Evolutionary conservation across 2,113 vertebrate genomes (phyloP).

Genomic region (Pluvialis apricaria): DNA sequence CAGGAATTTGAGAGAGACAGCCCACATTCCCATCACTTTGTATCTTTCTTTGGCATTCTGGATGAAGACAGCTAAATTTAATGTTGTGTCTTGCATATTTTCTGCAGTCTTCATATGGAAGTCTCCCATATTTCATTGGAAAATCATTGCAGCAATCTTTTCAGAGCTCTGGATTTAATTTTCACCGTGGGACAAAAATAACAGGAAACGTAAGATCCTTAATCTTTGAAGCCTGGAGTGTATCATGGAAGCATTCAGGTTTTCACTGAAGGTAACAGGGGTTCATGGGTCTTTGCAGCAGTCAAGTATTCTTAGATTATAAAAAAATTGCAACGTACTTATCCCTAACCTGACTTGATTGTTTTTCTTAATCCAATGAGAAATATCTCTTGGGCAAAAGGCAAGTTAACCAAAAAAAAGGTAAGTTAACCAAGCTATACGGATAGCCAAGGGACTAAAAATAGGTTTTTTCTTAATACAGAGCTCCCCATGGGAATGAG

Average conservation of each 20-base stretch:
- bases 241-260: neutral
- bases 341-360: neutral
- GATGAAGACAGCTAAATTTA: neutral
- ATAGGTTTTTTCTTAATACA: neutral
- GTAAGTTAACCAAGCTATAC: neutral
- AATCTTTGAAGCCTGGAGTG: neutral
- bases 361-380: neutral
- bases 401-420: neutral
- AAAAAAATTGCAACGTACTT: neutral
- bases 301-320: neutral
- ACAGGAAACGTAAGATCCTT: neutral
- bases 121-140: neutral
- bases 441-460: neutral
- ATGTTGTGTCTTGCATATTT: neutral
- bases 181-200: neutral
- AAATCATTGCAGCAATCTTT: neutral
- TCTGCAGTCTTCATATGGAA: neutral
- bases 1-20: neutral
- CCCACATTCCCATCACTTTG: neutral
- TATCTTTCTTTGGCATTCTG: neutral
- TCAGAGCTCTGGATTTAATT: constrained; percentile 6
- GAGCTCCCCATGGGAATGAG: neutral
- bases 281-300: neutral
- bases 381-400: neutral
- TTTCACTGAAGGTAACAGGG: neutral